These are phyloP conservation scores for Simalia tracyae DNA, from an alignment of 2,797 vertebrate species.

Conservation along the genomic window DNA sequence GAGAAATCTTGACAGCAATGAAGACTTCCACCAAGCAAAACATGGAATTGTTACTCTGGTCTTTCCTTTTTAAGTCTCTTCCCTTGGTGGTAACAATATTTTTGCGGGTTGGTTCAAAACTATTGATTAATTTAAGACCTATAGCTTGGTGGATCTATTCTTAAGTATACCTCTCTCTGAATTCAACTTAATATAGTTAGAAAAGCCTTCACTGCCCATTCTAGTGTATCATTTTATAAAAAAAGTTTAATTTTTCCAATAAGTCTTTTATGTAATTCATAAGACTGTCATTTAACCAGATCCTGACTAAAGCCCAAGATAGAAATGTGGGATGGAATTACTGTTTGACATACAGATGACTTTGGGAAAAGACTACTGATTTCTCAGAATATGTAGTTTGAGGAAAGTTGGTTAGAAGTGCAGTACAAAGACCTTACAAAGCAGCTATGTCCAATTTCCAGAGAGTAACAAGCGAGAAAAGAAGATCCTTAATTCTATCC, in stretches of 20 bases:
- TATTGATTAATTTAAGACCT: neutral
- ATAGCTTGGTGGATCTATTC: neutral
- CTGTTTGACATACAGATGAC: neutral
- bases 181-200: neutral
- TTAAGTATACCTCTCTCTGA: neutral
- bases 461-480: slow-evolving; percentile 21
- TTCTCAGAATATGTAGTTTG: neutral
- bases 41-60: neutral
- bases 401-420: neutral
- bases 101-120: neutral
- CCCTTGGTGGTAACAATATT: neutral
- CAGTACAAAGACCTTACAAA: neutral
- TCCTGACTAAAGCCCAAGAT: neutral
- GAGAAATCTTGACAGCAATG: neutral
- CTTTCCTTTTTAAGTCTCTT: neutral
- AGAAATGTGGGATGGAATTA: neutral
- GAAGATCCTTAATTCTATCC: neutral
- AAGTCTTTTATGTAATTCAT: neutral
- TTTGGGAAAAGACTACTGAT: neutral
- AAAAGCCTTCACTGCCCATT: neutral
- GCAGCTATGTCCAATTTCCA: neutral
- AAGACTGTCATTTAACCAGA: neutral
- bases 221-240: neutral
- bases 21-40: neutral
- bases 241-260: neutral